Conservation (phyloP, 2,113 vertebrate genomes). For the Myiopsitta monachus region DNA sequence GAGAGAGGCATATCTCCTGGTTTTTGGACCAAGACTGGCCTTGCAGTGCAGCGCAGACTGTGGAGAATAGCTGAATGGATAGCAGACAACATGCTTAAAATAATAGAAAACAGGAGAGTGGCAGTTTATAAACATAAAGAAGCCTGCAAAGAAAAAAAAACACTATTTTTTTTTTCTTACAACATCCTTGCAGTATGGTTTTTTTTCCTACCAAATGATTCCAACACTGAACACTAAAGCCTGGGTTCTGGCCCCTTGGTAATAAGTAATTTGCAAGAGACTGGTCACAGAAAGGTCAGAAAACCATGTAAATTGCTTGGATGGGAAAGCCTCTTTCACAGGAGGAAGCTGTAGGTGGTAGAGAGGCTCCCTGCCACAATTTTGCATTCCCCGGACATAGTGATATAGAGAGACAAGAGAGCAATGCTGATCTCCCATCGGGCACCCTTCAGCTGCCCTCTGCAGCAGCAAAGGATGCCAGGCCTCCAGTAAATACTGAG, state of each 20-base stretch:
- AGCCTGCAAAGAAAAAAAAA: neutral
- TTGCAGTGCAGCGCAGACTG: neutral
- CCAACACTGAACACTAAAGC: neutral
- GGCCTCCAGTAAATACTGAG: neutral
- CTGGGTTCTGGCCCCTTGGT: neutral
- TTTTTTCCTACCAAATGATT: conserved; percentile 5
- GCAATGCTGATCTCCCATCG: neutral
- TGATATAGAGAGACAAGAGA: conserved; percentile 16
- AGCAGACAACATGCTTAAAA: conserved; percentile 12
- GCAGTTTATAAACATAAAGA: neutral
- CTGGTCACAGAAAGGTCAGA: conserved; percentile 25
- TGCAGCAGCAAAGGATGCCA: neutral
- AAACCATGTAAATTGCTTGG: conserved; percentile 44
- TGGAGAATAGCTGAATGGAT: neutral
- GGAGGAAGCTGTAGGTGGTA: conserved; percentile 36
- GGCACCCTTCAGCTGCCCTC: neutral
- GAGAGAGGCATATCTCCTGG: neutral
- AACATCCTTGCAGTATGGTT: neutral
- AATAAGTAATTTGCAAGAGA: conserved; percentile 22
- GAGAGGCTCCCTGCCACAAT: conserved; percentile 35
- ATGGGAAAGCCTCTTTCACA: conserved; percentile 40
- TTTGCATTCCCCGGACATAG: neutral
- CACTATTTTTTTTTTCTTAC: neutral
- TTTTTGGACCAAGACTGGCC: neutral
- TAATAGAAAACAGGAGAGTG: conserved; percentile 8